Percentiles rank a stretch among this genome's conserved stretches.
Evolutionary conservation across 2,888 invertebrate species (phyloP).

Genomic region (Stenichneumon culpator): DNA sequence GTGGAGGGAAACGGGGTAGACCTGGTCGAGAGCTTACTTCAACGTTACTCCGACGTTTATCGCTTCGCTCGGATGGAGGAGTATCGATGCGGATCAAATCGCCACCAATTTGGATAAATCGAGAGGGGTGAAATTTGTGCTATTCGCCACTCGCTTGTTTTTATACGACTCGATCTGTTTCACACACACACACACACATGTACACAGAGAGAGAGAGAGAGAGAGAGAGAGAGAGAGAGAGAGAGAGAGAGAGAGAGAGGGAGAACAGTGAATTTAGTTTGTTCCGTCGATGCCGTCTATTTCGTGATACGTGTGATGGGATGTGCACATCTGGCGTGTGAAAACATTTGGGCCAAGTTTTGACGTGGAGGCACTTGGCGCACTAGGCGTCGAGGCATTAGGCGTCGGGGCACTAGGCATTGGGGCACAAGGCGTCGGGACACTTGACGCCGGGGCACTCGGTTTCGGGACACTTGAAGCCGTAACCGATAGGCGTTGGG

Average conservation of each 20-base stretch:
- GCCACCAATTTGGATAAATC: conserved; percentile 13
- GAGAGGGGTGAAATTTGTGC: neutral
- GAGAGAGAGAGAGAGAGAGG: neutral
- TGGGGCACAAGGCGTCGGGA: too few relatives aligned
- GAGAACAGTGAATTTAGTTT: neutral
- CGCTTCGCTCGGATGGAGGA: conserved; percentile 7
- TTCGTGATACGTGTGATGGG: neutral
- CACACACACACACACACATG: too few relatives aligned
- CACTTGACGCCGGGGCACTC: too few relatives aligned
- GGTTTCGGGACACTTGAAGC: too few relatives aligned
- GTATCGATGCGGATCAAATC: conserved; percentile 11
- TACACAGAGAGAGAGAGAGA: too few relatives aligned
- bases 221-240: neutral
- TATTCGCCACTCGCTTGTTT: neutral
- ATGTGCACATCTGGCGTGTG: neutral
- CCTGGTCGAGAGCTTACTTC: neutral
- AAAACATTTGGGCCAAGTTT: neutral
- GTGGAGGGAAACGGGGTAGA: neutral
- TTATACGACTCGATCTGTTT: neutral
- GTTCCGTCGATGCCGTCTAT: neutral
- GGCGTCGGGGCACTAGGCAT: too few relatives aligned
- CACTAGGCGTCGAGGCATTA: too few relatives aligned
- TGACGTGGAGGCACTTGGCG: neutral
- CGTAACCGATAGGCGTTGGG: too few relatives aligned
- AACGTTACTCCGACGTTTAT: conserved; percentile 19